A percentile compares a stretch with the other conserved stretches of the same genome.
phyloP scores from a whole-genome alignment of 1,140 invertebrate genomes.

The Drosophila orosa region DNA sequence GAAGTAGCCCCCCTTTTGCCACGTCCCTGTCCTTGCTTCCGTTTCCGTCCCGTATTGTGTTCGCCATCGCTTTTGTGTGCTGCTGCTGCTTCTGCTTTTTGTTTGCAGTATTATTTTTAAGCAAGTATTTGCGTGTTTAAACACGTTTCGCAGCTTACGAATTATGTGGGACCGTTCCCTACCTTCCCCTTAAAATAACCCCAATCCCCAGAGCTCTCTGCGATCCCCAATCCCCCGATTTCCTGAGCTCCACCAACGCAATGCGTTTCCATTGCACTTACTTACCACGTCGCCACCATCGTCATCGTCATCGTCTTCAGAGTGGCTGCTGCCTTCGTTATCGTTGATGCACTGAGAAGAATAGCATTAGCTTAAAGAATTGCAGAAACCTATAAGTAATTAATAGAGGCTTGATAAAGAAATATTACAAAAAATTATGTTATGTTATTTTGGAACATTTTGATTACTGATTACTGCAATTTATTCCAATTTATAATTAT shows the following conservation, averaged over 20 bases:
- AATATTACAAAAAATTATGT: background rate
- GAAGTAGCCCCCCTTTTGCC: constrained; percentile 12
- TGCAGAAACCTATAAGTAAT: background rate
- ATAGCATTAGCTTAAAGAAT: too few relatives aligned
- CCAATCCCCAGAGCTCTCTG: constrained; percentile 19
- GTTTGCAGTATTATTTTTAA: constrained; percentile 74
- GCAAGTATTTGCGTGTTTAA: constrained; percentile 82
- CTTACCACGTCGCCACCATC: constrained; percentile 42
- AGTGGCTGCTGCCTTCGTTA: constrained; percentile 11
- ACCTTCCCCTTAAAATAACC: constrained; percentile 18
- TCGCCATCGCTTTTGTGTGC: constrained; percentile 25
- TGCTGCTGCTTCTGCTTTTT: constrained; percentile 31
- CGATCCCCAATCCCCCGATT: constrained; percentile 1
- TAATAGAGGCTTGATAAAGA: background rate
- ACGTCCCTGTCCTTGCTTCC: constrained; percentile 48
- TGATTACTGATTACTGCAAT: background rate
- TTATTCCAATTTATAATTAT: background rate
- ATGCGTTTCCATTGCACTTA: constrained; percentile 62
- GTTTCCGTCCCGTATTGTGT: constrained; percentile 63
- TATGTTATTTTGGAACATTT: background rate
- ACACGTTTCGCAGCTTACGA: constrained; percentile 80
- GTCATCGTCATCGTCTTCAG: constrained; percentile 21
- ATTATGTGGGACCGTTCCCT: constrained; percentile 49
- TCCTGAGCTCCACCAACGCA: constrained; percentile 13
- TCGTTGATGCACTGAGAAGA: constrained; percentile 4